A percentile compares a stretch with the other conserved stretches of the same genome.
Conservation (phyloP, 1,140 invertebrate species). For the Elymnias hypermnestra region DNA sequence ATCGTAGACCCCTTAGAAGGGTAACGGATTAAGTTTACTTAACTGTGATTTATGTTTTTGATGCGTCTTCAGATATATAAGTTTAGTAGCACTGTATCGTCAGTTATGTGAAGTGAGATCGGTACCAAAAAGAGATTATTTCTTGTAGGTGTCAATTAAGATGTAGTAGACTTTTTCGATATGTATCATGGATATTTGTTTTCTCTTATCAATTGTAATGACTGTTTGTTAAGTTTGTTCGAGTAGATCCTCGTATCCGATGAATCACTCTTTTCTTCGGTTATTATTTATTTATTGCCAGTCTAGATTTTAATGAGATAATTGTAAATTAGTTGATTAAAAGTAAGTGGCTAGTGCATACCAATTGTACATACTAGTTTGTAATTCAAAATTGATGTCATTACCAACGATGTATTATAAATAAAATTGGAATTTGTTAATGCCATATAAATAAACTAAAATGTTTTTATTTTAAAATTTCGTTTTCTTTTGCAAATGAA, state of each 20-base stretch:
- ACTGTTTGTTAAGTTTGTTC: slow-evolving; percentile 68
- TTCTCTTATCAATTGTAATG: slow-evolving; percentile 32
- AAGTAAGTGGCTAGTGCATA: slow-evolving; percentile 52
- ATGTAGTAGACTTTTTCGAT: slow-evolving; percentile 30
- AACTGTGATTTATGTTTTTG: slow-evolving; percentile 70
- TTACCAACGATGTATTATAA: slow-evolving; percentile 72
- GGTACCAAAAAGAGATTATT: slow-evolving; percentile 73
- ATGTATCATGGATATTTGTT: slow-evolving; percentile 31
- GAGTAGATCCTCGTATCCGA: slow-evolving; percentile 8
- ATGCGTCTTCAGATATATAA: slow-evolving; percentile 48
- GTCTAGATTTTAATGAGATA: slow-evolving; percentile 38
- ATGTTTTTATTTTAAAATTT: slow-evolving; percentile 72
- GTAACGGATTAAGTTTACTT: slow-evolving; percentile 40
- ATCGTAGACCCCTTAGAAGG: slow-evolving; percentile 37
- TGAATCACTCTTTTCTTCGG: slow-evolving; percentile 30
- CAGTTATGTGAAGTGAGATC: slow-evolving; percentile 68
- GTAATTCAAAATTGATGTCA: slow-evolving; percentile 63
- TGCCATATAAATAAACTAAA: slow-evolving; percentile 70
- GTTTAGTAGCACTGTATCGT: slow-evolving; percentile 42
- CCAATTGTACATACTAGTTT: slow-evolving; percentile 61
- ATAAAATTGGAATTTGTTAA: slow-evolving; percentile 62
- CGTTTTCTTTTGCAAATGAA: slow-evolving; percentile 39
- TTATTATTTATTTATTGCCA: slow-evolving; percentile 59
- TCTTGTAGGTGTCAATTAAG: slow-evolving; percentile 53
- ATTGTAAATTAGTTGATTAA: slow-evolving; percentile 56